phyloP scores from a whole-genome alignment of 2,797 vertebrate species.

The Smutsia temminckii region DNA sequence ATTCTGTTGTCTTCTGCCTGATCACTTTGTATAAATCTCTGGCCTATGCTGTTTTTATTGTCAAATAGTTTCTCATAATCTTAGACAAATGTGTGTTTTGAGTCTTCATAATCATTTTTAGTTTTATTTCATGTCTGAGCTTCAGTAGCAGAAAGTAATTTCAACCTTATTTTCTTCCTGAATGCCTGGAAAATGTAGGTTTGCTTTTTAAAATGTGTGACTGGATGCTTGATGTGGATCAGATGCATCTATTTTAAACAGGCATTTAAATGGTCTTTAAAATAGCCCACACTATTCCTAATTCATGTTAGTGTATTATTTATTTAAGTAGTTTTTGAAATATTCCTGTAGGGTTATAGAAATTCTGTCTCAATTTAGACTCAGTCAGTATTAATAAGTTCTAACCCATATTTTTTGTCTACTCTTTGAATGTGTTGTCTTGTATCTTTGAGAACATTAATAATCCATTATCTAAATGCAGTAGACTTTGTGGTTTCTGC shows the following conservation, averaged over 20 bases:
- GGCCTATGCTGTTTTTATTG: neutral
- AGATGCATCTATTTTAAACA: neutral
- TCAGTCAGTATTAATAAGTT: neutral
- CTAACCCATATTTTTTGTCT: neutral
- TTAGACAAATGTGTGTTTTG: neutral
- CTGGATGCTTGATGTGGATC: neutral
- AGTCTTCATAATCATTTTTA: neutral
- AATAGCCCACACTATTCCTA: neutral
- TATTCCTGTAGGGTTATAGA: neutral
- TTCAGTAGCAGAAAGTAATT: neutral
- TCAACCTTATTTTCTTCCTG: neutral
- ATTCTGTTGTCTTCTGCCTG: neutral
- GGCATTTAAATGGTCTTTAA: neutral
- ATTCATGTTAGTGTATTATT: neutral
- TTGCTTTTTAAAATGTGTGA: slow-evolving; percentile 17
- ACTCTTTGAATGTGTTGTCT: neutral
- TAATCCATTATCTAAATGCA: neutral
- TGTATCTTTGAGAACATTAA: neutral
- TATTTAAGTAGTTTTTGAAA: neutral
- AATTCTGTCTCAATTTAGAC: neutral
- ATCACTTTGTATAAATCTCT: neutral
- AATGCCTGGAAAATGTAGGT: neutral
- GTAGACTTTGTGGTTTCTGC: neutral
- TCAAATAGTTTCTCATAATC: neutral
- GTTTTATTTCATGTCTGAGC: slow-evolving; percentile 22